Evolutionary conservation across 2,113 vertebrate species (phyloP).

Genomic region (Acrocephalus kingi): DNA sequence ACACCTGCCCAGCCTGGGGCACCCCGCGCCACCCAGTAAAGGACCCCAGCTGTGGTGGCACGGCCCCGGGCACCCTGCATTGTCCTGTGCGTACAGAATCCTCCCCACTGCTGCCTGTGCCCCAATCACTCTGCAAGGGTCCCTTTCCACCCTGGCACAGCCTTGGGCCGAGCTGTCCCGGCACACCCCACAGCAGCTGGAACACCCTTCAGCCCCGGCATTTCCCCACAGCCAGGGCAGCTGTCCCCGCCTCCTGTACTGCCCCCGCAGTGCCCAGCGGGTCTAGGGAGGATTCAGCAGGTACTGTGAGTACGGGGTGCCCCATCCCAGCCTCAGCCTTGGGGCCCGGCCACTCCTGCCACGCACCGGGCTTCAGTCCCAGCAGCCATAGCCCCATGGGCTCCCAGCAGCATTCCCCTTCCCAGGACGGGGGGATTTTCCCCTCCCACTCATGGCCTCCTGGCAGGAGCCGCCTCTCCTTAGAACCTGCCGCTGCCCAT

Average conservation of each 20-base stretch:
- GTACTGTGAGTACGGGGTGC: too few relatives aligned
- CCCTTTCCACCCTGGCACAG: accelerated
- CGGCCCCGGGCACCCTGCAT: background rate
- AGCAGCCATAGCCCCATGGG: background rate
- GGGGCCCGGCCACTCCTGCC: background rate
- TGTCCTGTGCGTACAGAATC: background rate
- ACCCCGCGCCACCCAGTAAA: background rate
- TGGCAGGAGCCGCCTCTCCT: background rate
- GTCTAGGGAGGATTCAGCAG: background rate
- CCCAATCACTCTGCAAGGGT: background rate
- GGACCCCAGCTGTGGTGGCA: background rate
- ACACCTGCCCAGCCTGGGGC: background rate
- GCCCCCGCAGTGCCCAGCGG: background rate
- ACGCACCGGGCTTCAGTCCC: background rate
- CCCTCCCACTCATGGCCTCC: background rate
- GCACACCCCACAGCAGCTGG: background rate
- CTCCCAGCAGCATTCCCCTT: background rate
- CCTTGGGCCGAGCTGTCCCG: background rate
- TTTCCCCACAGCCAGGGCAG: background rate
- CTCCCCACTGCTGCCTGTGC: background rate
- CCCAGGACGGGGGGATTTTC: background rate
- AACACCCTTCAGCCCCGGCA: background rate
- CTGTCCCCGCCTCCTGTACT: background rate
- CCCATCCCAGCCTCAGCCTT: background rate
- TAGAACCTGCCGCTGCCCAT: background rate